phyloP scores from a whole-genome alignment of 2,113 vertebrate species.

The Cervus canadensis region DNA sequence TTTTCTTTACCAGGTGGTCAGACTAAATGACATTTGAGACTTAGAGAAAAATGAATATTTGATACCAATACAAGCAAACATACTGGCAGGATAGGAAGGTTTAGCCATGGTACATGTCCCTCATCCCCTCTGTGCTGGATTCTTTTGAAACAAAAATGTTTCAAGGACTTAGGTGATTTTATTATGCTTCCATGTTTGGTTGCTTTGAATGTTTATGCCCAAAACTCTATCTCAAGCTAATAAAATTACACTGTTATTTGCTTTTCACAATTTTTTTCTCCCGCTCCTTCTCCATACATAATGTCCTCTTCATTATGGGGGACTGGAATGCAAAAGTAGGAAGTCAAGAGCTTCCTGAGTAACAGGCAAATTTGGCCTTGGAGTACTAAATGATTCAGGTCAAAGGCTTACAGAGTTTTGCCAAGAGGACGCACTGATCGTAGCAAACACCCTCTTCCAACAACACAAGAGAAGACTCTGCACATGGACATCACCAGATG shows the following conservation, averaged over 20 bases:
- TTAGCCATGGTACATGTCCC: neutral
- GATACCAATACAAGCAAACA: neutral
- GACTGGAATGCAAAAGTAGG: neutral
- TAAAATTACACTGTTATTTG: neutral
- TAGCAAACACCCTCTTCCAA: neutral
- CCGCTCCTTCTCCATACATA: neutral
- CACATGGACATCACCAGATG: neutral
- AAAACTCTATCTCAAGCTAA: neutral
- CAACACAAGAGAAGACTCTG: neutral
- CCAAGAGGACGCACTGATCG: neutral
- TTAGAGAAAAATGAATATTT: constrained; percentile 17
- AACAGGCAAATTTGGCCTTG: neutral
- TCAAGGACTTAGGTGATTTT: neutral
- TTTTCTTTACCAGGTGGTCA: neutral
- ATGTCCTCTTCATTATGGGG: neutral
- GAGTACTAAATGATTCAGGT: neutral
- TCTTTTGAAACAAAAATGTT: neutral
- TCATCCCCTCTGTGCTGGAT: neutral
- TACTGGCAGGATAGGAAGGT: neutral
- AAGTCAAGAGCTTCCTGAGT: neutral
- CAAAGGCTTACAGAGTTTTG: neutral
- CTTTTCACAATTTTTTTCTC: neutral
- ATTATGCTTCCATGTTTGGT: neutral
- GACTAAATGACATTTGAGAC: neutral
- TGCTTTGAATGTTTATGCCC: neutral